phyloP scores from a whole-genome alignment of 2,113 vertebrate species.

The Stegostoma tigrinum region DNA sequence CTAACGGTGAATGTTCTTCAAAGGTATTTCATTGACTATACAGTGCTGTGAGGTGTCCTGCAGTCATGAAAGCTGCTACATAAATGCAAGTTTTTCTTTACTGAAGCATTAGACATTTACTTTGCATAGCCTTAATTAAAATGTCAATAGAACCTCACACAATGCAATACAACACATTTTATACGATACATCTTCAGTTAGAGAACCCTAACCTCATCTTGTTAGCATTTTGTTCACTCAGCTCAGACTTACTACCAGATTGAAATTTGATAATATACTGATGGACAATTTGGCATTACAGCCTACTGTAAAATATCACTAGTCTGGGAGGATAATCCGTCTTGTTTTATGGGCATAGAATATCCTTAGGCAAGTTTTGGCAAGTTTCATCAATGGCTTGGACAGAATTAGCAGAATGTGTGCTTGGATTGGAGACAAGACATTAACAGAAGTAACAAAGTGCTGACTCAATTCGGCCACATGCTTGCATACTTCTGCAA shows the following conservation, averaged over 20 bases:
- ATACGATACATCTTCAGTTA: not conserved
- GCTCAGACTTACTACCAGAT: not conserved
- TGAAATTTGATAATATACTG: not conserved
- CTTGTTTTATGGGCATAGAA: not conserved
- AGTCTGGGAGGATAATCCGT: not conserved
- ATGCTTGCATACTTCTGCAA: slow-evolving; percentile 30
- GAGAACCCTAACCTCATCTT: not conserved
- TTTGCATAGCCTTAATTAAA: not conserved
- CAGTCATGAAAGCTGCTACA: not conserved
- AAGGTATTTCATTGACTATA: not conserved
- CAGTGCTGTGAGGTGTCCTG: too few relatives aligned
- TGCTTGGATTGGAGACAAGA: slow-evolving; percentile 7
- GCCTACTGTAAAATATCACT: not conserved
- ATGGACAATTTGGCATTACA: not conserved
- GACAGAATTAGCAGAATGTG: slow-evolving; percentile 13
- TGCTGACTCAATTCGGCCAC: slow-evolving; percentile 31
- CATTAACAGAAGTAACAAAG: slow-evolving; percentile 14
- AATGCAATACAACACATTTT: not conserved
- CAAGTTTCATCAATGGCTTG: not conserved
- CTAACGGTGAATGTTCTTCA: not conserved
- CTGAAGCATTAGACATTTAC: not conserved
- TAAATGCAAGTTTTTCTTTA: not conserved
- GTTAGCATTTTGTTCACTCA: too few relatives aligned
- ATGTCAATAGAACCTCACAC: not conserved
- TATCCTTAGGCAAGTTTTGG: not conserved